Percentiles rank a stretch among this genome's conserved stretches.
Conservation (phyloP, 2,888 invertebrate genomes). For the Catocala fraxini region DNA sequence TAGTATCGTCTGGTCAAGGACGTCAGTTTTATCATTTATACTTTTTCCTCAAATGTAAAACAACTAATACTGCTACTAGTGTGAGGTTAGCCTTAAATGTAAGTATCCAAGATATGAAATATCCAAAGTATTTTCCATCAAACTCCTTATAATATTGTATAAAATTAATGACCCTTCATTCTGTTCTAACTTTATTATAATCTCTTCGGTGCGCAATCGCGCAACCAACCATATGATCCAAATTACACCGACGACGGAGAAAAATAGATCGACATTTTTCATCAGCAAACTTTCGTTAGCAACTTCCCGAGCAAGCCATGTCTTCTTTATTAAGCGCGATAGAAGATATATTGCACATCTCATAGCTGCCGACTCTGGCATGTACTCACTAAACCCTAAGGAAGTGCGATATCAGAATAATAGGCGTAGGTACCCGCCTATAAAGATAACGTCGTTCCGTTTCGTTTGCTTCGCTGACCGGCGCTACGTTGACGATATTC, state of each 20-base stretch:
- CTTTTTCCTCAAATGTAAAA: too few species aligned
- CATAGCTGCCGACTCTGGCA: constrained; percentile 39
- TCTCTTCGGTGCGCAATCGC: constrained; percentile 72
- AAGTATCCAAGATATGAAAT: constrained; percentile 43
- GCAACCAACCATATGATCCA: constrained; percentile 74
- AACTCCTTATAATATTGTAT: constrained; percentile 62
- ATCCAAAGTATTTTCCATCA: constrained; percentile 56
- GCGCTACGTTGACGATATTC: constrained; percentile 52
- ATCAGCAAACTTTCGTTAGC: constrained; percentile 59
- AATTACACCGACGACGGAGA: constrained; percentile 74
- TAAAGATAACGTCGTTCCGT: constrained; percentile 59
- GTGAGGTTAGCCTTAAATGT: too few species aligned
- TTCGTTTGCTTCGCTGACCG: constrained; percentile 57
- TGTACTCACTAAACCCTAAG: constrained; percentile 42
- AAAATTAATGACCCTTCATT: constrained; percentile 72
- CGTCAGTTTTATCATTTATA: too few species aligned
- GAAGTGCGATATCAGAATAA: constrained; percentile 59
- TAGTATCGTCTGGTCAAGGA: too few species aligned
- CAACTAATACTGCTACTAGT: too few species aligned
- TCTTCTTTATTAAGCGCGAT: constrained; percentile 49
- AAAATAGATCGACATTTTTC: constrained; percentile 79
- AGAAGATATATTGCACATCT: constrained; percentile 44
- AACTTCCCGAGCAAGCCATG: constrained; percentile 44
- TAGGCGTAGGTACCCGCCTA: constrained; percentile 53
- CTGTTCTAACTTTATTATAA: constrained; percentile 73